Base-by-base conservation (phyloP, 2,113 vertebrate genomes). In the Mastomys coucha region DNA sequence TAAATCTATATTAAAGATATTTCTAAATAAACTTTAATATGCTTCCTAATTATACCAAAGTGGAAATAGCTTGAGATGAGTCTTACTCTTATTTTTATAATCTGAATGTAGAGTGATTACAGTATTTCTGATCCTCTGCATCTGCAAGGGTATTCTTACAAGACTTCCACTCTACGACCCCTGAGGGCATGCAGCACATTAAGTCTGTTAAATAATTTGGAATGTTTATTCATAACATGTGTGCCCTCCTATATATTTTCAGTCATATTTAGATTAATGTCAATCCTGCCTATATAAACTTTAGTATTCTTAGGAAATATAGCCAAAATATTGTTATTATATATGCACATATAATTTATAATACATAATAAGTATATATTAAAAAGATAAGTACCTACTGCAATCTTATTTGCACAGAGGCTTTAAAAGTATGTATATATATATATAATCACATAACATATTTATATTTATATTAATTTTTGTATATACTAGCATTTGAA, bases 141-240 rank as follows among this genome's bases (percentile, higher is more conserved):
- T 33, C 3, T 36, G 1, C 22, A 69, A 10, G 2, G 5, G 10
- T n/a, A 5, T 49, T 6, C 5, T 60, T 60, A 0, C 13, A 58
- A n/a, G 31, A 72, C 0, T 13, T 33, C 17, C 12, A 19, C 49
- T 80, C 12, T 9, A 22, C 65, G 60, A 84, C 3, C 3, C 7
- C 17, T 36, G 14, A 31, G 5, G 33, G 45, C 7, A 39, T 1
- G 36, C 49, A 76, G 81, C 4, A 26, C 10, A 53, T 2, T 65
- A 53, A 36, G 14, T 69, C 45, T 9, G 22, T 42, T 7, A 36
- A 4, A 33, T 24, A 88, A 45, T 78, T 33, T 78, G 2, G 6
- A 2, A 5, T 42, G 33, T 42, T 67, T 42, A 42, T 2, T 42
- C 28, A 69, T 78, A 56, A 26, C 2, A 9, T 69, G 3, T 36